Evolutionary conservation across 1,140 invertebrate species (phyloP), one percentile per base, ranked within the genome.

Genomic region (Penaeus japonicus): DNA sequence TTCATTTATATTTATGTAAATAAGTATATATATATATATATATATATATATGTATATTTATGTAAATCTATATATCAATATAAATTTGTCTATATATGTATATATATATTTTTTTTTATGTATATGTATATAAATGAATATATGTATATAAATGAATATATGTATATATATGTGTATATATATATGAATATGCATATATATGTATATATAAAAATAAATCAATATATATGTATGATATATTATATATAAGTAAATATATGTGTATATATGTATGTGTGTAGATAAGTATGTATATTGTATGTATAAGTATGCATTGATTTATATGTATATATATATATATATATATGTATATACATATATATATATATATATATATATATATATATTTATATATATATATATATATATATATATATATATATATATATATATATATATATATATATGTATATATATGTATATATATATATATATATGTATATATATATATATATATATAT

Each of bases 371-470:
- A 4, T 73, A 2, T 73, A 27, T 73, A 0, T 24, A 32, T 15
- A 73, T 73, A 15, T 73, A 4, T 32, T 3, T 73, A 5, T 73
- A 73, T 73, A 7, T 73, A 73, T 73, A n/a, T 73, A 32, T 73
- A 15, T 30, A 32, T 73, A 73, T 73, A 27, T 65, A 65, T 65
- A 65, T 65, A 70, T 70, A 24, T 70, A 70, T 70, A 70, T 70
- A 32, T 73, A 73, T 73, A n/a, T 73, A 32, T 73, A 7, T 73
- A 73, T 73, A 30, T 73, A 32, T 32, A 73, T 73, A 5, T 73
- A 73, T 73, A 73, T 70, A 70, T 70, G 30, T 70, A 70, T 70
- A n/a, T 70, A n/a, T 70, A n/a, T 70, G n/a, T 70, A 70, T 70
- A 70, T 65, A 70, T 70, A 70, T 70, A 70, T 70, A 70, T 70